Conservation (phyloP, 2,113 vertebrate species). For the Pseudorasbora parva region DNA sequence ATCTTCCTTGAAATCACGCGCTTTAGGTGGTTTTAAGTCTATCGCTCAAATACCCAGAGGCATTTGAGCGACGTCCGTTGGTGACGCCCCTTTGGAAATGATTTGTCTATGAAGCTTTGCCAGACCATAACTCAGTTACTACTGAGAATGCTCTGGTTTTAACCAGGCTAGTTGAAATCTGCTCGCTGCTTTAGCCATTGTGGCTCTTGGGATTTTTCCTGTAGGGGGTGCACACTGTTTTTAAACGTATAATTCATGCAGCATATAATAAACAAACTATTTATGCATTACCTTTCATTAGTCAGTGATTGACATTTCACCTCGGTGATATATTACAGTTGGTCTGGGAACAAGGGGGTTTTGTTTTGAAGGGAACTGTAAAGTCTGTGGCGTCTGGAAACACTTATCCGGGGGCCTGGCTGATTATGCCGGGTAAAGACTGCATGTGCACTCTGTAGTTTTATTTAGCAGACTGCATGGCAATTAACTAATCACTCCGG, state of each 20-base stretch:
- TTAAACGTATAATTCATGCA: neutral
- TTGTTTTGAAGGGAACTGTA: conserved; percentile 44
- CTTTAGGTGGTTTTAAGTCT: too few species aligned
- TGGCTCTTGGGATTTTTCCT: neutral
- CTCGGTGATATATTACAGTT: conserved; percentile 11
- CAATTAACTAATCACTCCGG: conserved; percentile 29
- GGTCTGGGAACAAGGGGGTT: conserved; percentile 40
- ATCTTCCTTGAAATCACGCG: too few species aligned
- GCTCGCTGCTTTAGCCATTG: neutral
- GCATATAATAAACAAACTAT: neutral
- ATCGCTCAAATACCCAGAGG: too few species aligned
- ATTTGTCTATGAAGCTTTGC: too few species aligned
- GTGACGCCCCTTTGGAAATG: too few species aligned
- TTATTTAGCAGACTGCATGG: conserved; percentile 29
- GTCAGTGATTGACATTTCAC: conserved; percentile 8
- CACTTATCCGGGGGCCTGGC: conserved; percentile 45
- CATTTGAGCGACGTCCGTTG: too few species aligned
- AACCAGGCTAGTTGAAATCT: too few species aligned
- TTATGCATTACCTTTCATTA: conserved; percentile 1
- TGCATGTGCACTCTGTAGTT: conserved; percentile 25
- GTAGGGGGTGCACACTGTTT: neutral
- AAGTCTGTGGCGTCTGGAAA: conserved; percentile 52
- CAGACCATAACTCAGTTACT: too few species aligned
- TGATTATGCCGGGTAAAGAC: conserved; percentile 21
- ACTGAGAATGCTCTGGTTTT: too few species aligned